Base-by-base conservation (phyloP, 2,113 vertebrate genomes). In the Gorsachius goisagi region DNA sequence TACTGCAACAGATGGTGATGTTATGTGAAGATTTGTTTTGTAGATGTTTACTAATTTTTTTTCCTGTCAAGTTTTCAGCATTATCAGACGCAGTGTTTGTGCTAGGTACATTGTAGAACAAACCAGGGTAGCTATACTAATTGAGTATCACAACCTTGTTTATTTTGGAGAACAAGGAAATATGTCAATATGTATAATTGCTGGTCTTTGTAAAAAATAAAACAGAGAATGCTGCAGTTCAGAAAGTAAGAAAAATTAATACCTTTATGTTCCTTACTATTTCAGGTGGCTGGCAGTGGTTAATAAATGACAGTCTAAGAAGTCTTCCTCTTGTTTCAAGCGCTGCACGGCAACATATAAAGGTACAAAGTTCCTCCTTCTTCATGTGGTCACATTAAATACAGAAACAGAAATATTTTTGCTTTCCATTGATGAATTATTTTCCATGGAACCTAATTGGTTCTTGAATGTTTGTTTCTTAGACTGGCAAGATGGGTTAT, bases 241-340 rank as follows among this genome's bases (percentile, higher is more conserved):
- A 60, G 80, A 52, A 74, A 30, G 21, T 12, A 21, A 76, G 33
- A 47, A 60, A 60, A 74, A 13, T 23, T 37, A 15, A 56, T 82
- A 17, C 19, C 9, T 6, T 75, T 24, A 0, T 80, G n/a, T 77
- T 92, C n/a, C 41, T 73, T 75, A 41, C 21, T 52, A 0, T 73
- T 94, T 8, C 97, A 99, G 99, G 63, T 68, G 98, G 97, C 10
- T 99, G 99, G 99, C 99, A 99, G 96, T 98, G 98, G 97, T 96
- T 99, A 49, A 99, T 99, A 59, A 98, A 99, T 4, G 99, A 99
- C 98, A 99, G 98, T 84, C 96, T 99, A 12, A 98, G 98, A 88
- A 98, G 85, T 39, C 98, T 99, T 49, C 97, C 99, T 66, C 98
- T 98, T 9, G 50, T 98, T 69, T 99, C 99, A 28, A 97, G 97